A percentile compares a stretch with the other conserved stretches of the same genome.
Evolutionary conservation across 2,113 vertebrate genomes (phyloP).

Genomic region (Bos indicus): DNA sequence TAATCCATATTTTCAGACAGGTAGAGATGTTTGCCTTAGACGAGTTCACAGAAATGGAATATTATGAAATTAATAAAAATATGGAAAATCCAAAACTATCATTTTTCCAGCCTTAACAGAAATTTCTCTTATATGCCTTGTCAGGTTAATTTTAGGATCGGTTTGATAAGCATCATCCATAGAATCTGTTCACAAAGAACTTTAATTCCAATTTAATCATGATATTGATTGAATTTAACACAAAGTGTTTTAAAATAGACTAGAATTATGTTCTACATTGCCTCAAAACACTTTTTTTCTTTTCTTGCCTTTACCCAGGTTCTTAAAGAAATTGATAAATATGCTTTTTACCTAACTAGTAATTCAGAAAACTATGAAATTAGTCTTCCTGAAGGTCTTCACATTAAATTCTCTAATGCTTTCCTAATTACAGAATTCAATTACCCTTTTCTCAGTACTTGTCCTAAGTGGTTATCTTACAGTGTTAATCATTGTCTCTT

Average conservation of each 20-base stretch:
- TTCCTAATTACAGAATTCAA: background rate
- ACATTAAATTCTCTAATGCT: background rate
- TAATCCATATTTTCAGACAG: background rate
- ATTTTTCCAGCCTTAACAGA: background rate
- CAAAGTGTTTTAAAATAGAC: background rate
- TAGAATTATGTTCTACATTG: background rate
- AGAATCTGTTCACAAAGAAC: background rate
- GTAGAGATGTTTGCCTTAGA: background rate
- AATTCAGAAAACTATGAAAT: background rate
- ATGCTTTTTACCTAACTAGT: background rate
- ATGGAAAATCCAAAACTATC: background rate
- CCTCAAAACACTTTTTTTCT: background rate
- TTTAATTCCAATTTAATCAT: background rate
- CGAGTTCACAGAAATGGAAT: background rate
- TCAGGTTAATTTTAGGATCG: background rate
- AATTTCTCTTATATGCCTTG: background rate
- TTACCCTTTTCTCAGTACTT: background rate
- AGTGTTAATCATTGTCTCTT: background rate
- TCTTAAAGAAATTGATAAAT: background rate
- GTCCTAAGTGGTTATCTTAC: background rate
- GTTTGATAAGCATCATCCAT: background rate
- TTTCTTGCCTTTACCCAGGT: background rate
- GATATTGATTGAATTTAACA: background rate
- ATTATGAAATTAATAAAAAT: background rate
- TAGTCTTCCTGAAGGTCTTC: background rate